Percentiles rank a stretch among this genome's conserved stretches.
Evolutionary conservation across 2,888 invertebrate genomes (phyloP).

Genomic region (Chironomus tentans): DNA sequence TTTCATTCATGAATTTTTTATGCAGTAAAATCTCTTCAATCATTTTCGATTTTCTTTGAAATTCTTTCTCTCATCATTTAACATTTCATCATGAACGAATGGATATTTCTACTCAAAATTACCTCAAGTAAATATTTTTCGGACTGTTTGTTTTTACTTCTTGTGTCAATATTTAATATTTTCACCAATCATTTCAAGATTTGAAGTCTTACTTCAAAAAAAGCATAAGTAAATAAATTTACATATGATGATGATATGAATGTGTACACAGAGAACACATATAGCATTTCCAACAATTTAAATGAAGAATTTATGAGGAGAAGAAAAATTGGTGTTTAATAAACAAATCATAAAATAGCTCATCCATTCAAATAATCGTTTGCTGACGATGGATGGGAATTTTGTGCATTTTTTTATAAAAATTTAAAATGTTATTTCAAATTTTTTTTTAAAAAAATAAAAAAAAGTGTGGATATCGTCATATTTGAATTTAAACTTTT

Average conservation of each 20-base stretch:
- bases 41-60: too few species aligned
- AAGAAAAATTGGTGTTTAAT: background rate
- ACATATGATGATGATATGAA: background rate
- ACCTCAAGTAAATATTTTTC: background rate
- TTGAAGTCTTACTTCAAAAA: background rate
- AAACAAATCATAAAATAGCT: slow-evolving; percentile 6
- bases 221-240: background rate
- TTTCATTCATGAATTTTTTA: too few species aligned
- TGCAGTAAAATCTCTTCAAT: too few species aligned
- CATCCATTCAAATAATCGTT: background rate
- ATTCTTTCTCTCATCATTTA: too few species aligned
- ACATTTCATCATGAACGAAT: too few species aligned
- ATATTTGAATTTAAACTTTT: too few species aligned
- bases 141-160: background rate
- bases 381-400: too few species aligned
- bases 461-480: too few species aligned
- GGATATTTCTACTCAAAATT: too few species aligned
- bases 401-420: too few species aligned
- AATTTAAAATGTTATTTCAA: too few species aligned
- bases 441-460: too few species aligned
- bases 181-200: background rate
- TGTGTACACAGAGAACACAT: background rate
- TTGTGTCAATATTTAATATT: background rate
- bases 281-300: background rate
- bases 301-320: background rate